phyloP scores from a whole-genome alignment of 1,140 invertebrate species.

The Cydia strobilella region DNA sequence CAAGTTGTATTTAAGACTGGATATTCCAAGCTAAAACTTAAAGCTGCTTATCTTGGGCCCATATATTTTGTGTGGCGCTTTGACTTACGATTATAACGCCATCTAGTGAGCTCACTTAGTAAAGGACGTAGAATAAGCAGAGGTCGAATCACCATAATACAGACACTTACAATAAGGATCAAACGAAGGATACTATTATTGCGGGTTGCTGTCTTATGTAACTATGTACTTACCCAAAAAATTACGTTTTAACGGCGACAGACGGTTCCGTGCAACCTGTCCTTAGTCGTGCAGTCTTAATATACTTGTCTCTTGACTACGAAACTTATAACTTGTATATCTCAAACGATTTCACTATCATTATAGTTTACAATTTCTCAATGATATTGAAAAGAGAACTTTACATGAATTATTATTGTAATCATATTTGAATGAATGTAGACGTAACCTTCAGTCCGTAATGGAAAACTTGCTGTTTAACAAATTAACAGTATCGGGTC shows the following conservation, averaged over 20 bases:
- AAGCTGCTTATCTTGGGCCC: too few species aligned
- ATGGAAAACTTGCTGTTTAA: slow-evolving; percentile 1
- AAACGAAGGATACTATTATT: too few species aligned
- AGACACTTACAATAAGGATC: too few species aligned
- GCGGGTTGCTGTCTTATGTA: too few species aligned
- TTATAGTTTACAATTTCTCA: slow-evolving; percentile 6
- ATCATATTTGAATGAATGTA: background rate
- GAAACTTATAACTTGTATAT: slow-evolving; percentile 8
- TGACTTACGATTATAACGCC: too few species aligned
- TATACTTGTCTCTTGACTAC: background rate
- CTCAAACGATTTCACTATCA: background rate
- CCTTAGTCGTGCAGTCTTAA: background rate
- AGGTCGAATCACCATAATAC: too few species aligned
- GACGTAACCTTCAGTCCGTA: background rate
- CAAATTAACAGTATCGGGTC: background rate
- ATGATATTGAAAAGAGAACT: background rate
- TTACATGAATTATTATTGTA: background rate
- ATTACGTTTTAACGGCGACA: too few species aligned
- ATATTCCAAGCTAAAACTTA: background rate
- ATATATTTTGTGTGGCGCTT: too few species aligned
- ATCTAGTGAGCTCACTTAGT: too few species aligned
- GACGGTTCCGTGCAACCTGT: too few species aligned
- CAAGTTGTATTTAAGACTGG: background rate
- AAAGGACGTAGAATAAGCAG: too few species aligned
- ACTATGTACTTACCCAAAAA: too few species aligned